Evolutionary conservation across 1,140 invertebrate species (phyloP).

Genomic region (Lasioglossum albipes): DNA sequence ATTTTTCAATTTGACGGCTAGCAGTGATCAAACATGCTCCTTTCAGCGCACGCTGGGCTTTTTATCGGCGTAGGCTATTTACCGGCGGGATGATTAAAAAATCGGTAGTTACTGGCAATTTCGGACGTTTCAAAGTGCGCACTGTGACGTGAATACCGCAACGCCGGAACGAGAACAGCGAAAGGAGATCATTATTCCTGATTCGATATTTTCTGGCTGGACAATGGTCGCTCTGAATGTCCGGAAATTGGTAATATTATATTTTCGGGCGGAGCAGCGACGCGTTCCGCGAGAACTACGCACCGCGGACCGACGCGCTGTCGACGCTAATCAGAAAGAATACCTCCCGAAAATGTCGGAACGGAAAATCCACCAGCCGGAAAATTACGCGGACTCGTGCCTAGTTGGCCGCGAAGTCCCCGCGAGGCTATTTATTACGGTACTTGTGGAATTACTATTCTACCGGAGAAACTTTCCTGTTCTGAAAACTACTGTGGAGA

Average conservation of each 20-base stretch:
- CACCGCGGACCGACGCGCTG: not conserved
- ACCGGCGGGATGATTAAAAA: constrained; percentile 22
- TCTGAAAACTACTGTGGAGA: too few relatives aligned
- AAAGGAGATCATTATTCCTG: constrained; percentile 21
- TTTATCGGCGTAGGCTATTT: not conserved
- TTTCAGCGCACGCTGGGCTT: not conserved
- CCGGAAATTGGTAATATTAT: constrained; percentile 48
- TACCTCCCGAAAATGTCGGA: constrained; percentile 27
- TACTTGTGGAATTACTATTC: not conserved
- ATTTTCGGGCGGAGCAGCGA: constrained; percentile 6
- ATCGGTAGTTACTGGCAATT: constrained; percentile 5
- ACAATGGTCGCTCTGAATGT: constrained; percentile 29
- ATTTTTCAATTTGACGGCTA: constrained; percentile 31
- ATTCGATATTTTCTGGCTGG: constrained; percentile 30
- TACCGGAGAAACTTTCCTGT: too few relatives aligned
- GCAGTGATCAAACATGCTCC: not conserved
- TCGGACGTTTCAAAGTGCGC: not conserved
- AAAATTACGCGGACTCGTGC: constrained; percentile 10
- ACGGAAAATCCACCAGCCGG: not conserved
- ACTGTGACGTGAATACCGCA: constrained; percentile 3
- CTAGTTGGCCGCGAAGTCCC: not conserved
- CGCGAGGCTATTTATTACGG: constrained; percentile 1
- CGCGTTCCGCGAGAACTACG: not conserved
- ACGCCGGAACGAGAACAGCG: not conserved
- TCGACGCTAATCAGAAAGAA: constrained; percentile 39